phyloP scores from a whole-genome alignment of 2,888 invertebrate genomes.

The Ophion ventricosus region DNA sequence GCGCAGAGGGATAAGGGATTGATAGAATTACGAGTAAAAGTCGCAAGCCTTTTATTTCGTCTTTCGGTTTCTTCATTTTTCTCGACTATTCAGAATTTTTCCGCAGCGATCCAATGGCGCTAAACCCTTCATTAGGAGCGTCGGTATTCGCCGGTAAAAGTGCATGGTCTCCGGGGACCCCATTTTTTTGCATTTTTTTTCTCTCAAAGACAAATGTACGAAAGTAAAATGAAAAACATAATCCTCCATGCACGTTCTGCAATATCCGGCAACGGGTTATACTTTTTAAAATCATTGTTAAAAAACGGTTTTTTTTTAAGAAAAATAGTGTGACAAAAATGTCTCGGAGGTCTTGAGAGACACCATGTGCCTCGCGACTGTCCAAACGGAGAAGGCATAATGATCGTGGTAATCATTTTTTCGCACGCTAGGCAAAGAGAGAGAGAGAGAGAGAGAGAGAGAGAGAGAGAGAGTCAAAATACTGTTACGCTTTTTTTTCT shows the following conservation, averaged over 20 bases:
- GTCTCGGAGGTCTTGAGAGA: neutral
- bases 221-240: neutral
- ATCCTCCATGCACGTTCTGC: neutral
- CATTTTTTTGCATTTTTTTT: neutral
- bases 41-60: neutral
- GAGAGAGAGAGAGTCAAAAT: too few species aligned
- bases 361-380: too few species aligned
- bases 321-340: neutral
- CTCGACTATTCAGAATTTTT: neutral
- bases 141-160: neutral
- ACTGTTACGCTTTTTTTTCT: constrained; percentile 51
- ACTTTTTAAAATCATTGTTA: neutral
- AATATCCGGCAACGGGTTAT: neutral
- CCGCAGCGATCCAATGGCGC: neutral
- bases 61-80: neutral
- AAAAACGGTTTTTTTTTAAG: neutral
- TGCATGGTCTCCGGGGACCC: neutral
- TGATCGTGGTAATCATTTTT: neutral
- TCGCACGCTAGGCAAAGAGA: neutral
- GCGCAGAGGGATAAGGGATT: neutral
- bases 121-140: neutral
- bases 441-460: too few species aligned
- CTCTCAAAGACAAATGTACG: neutral
- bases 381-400: neutral
- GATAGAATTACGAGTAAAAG: neutral